Base-by-base conservation (phyloP, 2,113 vertebrate genomes). In the Pao palembangensis region DNA sequence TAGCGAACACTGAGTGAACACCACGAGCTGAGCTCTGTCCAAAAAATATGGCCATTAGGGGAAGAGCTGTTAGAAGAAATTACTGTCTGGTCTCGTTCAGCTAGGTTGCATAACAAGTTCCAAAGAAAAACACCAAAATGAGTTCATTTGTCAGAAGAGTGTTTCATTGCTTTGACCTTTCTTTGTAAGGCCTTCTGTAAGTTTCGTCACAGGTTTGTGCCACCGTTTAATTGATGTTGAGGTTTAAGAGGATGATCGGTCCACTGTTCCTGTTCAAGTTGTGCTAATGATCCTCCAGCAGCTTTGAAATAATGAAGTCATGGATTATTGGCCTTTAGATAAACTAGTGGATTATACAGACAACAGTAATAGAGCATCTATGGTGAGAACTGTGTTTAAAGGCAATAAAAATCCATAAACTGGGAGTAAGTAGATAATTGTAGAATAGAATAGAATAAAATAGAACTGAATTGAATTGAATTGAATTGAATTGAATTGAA, bases 1-100 rank as follows among this genome's bases (percentile, higher is more conserved):
- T 82, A 88, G 75, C 13, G 42, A 80, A 52, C 50, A 23, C 38
- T 55, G 63, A 73, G 69, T 68, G 69, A 81, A 71, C 50, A 54
- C 17, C 47, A 51, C 8, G 15, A 43, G 59, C 59, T 69, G 57
- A 65, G 71, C 53, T 61, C 51, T 43, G 51, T 60, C 61, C 70
- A 72, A 41, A 31, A 51, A 78, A 65, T 57, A 38, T 15, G 21
- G 65, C 51, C 67, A 67, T 68, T 70, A 58, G 55, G 55, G 41
- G 62, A 73, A 59, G 65, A 61, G 67, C 58, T 38, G 74, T 76
- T 71, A 80, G 58, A 64, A 65, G 63, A 63, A 18, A 80, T 84
- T 75, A 80, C 41, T 71, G 75, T 84, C 66, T 6, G 15, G 41
- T 69, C 28, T 59, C 16, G 60, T 52, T 48, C 31, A 64, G 75